Base-by-base conservation (phyloP, 2,888 invertebrate genomes). In the Scaptomyza parva region DNA sequence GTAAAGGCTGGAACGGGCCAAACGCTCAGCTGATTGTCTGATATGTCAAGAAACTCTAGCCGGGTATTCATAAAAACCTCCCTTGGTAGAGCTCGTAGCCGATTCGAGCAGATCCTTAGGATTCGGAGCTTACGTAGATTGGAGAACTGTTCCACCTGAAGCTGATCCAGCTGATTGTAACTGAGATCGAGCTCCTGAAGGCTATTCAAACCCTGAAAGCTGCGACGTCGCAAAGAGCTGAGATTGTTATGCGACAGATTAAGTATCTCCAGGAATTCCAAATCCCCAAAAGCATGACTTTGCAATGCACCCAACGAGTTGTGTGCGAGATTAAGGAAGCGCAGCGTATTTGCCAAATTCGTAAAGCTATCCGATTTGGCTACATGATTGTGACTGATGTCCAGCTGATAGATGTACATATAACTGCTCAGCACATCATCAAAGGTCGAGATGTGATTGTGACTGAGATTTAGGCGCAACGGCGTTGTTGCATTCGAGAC, bases 121-220 rank as follows among this genome's bases (percentile, higher is more conserved):
- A 96, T 94, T 61, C 96, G 93, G 59, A 97, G 92, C 78, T 94
- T 95, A 75, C 94, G 94, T 80, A 96, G 92, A 90, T 95, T 95
- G 52, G 94, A 94, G 92, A 96, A 97, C 90, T 96, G 96, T 86
- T 95, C 96, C 55, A 95, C 94, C 65, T 96, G 95, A 76, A 97
- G 92, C 89, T 96, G 95, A 22, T 94, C 94, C 68, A 97, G 94
- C 37, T 93, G 92, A 90, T 97, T 97, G 80, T 93, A 94, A 40
- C 96, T 96, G 17, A 97, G 92, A 89, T 97, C 96, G 52, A 97
- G 91, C 84, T 95, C 94, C 91, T 97, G 97, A 52, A 97, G 91
- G 55, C 94, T 94, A 64, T 94, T 93, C 22, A 97, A 92, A 30
- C 95, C 96, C 68, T 94, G 94, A 90, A 97, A 96, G 4, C 97